phyloP scores from a whole-genome alignment of 2,113 vertebrate genomes.

The Phrynocephalus versicolor region DNA sequence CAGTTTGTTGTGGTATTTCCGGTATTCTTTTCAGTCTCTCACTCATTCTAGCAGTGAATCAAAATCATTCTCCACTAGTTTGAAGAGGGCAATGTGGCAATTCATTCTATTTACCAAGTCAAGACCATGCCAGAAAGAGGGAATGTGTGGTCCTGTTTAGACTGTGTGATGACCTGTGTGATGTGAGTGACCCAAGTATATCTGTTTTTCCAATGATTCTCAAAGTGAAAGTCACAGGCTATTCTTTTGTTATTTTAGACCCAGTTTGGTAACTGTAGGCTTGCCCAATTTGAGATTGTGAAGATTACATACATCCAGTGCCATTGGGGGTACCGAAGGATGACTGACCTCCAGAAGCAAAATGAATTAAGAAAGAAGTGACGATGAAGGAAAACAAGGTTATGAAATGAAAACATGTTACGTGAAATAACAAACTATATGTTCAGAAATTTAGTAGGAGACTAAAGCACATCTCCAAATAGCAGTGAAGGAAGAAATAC shows the following conservation, averaged over 20 bases:
- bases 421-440: conserved; percentile 1
- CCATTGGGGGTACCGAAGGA: not conserved
- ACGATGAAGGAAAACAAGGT: conserved; percentile 7
- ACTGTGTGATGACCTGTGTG: not conserved
- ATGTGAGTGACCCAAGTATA: not conserved
- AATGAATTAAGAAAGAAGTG: not conserved
- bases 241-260: not conserved
- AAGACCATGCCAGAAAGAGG: not conserved
- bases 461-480: not conserved
- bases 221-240: not conserved
- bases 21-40: not conserved
- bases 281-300: not conserved
- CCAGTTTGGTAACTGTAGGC: not conserved
- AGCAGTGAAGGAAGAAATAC: not conserved
- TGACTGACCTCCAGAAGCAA: not conserved
- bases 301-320: not conserved
- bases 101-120: not conserved
- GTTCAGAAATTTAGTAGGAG: not conserved
- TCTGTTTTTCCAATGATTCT: not conserved
- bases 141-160: too few relatives aligned
- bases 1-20: not conserved
- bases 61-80: not conserved
- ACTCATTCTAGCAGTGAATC: not conserved
- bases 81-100: not conserved
- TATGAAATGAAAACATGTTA: not conserved